Evolutionary conservation across 2,888 invertebrate species (phyloP), one percentile per base, ranked within the genome.

Genomic region (Hypselothyrea guttata): DNA sequence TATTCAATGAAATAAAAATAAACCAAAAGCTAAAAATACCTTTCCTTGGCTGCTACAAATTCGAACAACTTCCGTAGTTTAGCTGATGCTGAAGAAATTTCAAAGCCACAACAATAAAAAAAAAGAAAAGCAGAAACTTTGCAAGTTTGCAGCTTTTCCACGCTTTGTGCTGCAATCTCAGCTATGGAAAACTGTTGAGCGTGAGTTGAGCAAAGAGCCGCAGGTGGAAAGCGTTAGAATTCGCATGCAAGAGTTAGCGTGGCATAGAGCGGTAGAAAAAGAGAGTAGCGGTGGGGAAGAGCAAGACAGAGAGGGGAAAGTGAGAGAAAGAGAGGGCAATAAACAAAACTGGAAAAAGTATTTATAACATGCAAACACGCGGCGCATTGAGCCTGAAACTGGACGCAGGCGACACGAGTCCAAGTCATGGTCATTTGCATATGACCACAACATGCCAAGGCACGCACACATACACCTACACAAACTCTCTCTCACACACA

Each of bases 321-420:
- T 60, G 68, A 61, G 34, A 46, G 45, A 33, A 9, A 22, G 22
- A 22, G 22, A 40, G 54, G 28, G 54, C 69, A 61, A 76, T 79
- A 76, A 83, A 71, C 74, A 74, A 83, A 83, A 79, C 71, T 64
- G 53, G 22, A 22, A 22, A 75, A 79, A 76, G 73, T 83, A 79
- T 83, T 79, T 83, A 65, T 76, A 83, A 60, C 78, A 83, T 71
- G 79, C 74, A 79, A 79, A 74, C 79, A 79, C 60, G 76, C 79
- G 76, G 66, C 55, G 38, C 68, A 58, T 51, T 60, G 31, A 60
- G 40, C 37, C 57, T 58, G 60, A 13, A 45, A 33, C 38, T 55
- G 44, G 34, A 30, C 46, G 1, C 33, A 28, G 18, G 30, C 35
- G 37, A 27, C 55, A 49, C 28, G 37, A 52, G 57, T 52, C 58